These are phyloP conservation scores for Enteromius anoplus DNA, from an alignment of 2,797 vertebrate species.

Conservation along the genomic window DNA sequence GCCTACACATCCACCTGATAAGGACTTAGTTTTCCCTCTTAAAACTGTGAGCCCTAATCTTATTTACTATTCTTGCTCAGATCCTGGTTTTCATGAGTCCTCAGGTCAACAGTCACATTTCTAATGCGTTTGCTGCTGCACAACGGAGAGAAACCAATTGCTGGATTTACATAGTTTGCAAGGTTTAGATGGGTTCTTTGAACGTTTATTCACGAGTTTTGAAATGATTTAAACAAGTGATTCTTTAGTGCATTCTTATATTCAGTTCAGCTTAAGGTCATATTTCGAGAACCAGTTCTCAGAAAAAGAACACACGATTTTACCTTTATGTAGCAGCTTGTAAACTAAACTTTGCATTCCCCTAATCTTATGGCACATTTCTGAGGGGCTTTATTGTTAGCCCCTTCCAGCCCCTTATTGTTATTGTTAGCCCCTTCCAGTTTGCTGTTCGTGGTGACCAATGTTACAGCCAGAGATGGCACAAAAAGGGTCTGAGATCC, in stretches of 20 bases:
- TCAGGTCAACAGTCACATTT: not conserved
- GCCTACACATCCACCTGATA: not conserved
- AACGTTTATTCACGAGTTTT: not conserved
- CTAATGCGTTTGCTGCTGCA: not conserved
- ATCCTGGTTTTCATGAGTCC: not conserved
- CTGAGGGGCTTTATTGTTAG: constrained; percentile 2
- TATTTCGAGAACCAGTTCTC: not conserved
- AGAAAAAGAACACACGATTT: not conserved
- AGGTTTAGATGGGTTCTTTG: not conserved
- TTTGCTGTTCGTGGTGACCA: constrained; percentile 12
- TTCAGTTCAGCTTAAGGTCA: not conserved
- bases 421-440: not conserved
- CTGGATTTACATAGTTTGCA: not conserved
- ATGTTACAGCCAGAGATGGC: constrained; percentile 4
- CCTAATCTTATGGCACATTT: constrained; percentile 3
- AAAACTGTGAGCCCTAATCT: not conserved
- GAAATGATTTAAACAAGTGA: not conserved
- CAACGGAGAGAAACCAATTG: not conserved
- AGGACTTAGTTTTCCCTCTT: not conserved
- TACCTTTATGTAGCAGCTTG: not conserved
- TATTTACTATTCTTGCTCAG: not conserved
- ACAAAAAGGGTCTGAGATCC: constrained; percentile 31
- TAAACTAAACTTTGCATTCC: constrained; percentile 4
- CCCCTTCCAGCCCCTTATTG: not conserved
- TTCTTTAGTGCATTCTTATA: not conserved